Base-by-base conservation (phyloP, 2,113 vertebrate genomes). In the Engystomops pustulosus region DNA sequence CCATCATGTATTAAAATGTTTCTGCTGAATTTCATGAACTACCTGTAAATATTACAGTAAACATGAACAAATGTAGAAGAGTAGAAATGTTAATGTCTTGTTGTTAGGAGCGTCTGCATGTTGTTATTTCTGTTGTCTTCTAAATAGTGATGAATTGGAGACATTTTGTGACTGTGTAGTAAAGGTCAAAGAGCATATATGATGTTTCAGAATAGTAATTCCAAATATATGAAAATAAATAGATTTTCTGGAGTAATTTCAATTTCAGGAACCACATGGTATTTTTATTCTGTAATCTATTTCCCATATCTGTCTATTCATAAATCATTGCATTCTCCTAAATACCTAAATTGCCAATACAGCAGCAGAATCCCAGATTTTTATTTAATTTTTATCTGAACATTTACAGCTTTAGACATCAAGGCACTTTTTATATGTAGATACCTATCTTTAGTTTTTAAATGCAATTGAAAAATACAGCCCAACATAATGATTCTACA, bases 261-360 rank as follows among this genome's bases (percentile, higher is more conserved):
- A 3, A 15, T 53, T 44, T 47, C 36, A 10, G 23, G 67, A 60
- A 60, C 70, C 41, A 51, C 53, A 58, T 23, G 53, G 34, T 60
- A 45, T 44, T 60, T 44, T 60, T 72, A 23, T 58, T 82, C 7
- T 72, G 14, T 36, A 44, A 53, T 84, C 18, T 17, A 69, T 51
- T 65, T 74, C 14, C 17, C 20, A 44, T 47, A 20, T 84, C 5
- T 32, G 36, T 49, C 6, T 53, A 41, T 51, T 84, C 62, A 78
- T 84, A 53, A 84, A 69, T 84, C 82, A 84, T 69, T 55, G 23
- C 74, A 78, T 58, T 70, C 17, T 58, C 49, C 80, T 81, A 6
- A 51, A 81, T n/a, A 81, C 18, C 8, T 20, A 5, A 69, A n/a
- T n/a, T 68, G 60, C 38, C 30, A 32, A 15, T 30, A 6, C 17